Evolutionary conservation across 1,140 invertebrate species (phyloP).

Genomic region (Neocloeon triangulifer): DNA sequence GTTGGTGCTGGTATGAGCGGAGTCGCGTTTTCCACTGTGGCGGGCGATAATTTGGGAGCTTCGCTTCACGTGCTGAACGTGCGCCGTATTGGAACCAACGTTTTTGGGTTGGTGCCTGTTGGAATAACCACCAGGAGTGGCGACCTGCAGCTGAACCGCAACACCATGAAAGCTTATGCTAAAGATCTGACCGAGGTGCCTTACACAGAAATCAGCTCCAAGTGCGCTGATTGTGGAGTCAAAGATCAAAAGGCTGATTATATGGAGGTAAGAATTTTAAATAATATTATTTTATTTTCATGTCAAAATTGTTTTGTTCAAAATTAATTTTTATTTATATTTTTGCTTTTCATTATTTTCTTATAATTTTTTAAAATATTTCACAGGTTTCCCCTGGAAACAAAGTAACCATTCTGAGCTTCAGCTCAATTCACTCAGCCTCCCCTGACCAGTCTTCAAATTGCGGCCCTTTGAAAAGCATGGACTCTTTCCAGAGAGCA

Average conservation of each 20-base stretch:
- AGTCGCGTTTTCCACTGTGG: conserved; percentile 6
- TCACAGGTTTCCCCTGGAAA: conserved; percentile 11
- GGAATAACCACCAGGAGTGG: background rate
- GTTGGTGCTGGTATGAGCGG: conserved; percentile 7
- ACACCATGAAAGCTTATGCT: conserved; percentile 9
- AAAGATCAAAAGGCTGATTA: conserved; percentile 4
- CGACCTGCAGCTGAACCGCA: background rate
- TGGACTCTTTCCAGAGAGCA: conserved; percentile 12
- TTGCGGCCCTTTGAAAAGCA: conserved; percentile 11
- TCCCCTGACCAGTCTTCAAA: conserved; percentile 11
- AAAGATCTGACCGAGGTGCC: conserved; percentile 9
- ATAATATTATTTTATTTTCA: background rate
- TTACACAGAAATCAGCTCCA: conserved; percentile 11
- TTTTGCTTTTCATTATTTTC: background rate
- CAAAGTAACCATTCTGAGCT: conserved; percentile 11
- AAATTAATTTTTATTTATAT: background rate
- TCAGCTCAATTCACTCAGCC: conserved; percentile 12
- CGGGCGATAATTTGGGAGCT: conserved; percentile 7
- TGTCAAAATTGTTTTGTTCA: background rate
- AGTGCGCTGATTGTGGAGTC: conserved; percentile 9
- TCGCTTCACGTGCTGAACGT: conserved; percentile 4
- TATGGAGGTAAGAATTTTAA: background rate
- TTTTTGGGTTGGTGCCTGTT: conserved; percentile 10
- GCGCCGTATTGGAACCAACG: conserved; percentile 10
- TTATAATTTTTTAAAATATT: no score